These are phyloP conservation scores for Drosophila kepulauana DNA, from an alignment of 1,140 invertebrate genomes.

Conservation along the genomic window DNA sequence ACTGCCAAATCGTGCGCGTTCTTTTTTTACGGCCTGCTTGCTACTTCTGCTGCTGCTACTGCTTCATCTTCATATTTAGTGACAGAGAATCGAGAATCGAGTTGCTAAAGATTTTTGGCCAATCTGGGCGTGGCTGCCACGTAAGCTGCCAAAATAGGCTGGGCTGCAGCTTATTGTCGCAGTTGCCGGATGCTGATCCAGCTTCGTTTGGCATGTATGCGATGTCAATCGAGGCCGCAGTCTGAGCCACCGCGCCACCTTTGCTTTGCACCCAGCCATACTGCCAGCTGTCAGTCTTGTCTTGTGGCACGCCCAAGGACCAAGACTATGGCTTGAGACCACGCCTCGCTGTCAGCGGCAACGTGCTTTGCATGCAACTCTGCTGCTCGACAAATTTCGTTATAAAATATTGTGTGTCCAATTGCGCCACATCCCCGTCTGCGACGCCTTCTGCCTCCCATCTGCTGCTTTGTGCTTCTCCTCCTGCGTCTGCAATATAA, in stretches of 20 bases:
- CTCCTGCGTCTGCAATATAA: slow-evolving; percentile 70
- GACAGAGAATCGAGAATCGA: too few relatives aligned
- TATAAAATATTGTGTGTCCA: slow-evolving; percentile 66
- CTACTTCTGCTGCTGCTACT: background rate
- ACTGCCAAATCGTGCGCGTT: slow-evolving; percentile 45
- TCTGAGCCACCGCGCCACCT: background rate
- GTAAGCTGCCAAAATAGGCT: slow-evolving; percentile 58
- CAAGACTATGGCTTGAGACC: slow-evolving; percentile 2
- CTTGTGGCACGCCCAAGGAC: slow-evolving; percentile 35
- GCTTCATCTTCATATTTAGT: background rate
- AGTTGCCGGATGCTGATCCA: slow-evolving; percentile 45
- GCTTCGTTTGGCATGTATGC: slow-evolving; percentile 39
- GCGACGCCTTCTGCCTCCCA: background rate
- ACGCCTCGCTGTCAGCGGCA: slow-evolving; percentile 70
- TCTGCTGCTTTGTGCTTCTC: slow-evolving; percentile 23
- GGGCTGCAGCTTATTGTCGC: slow-evolving; percentile 65
- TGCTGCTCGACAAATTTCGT: slow-evolving; percentile 49
- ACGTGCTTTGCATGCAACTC: slow-evolving; percentile 73
- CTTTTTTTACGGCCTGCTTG: slow-evolving; percentile 13
- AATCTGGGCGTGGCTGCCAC: slow-evolving; percentile 51
- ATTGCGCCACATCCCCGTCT: slow-evolving; percentile 22
- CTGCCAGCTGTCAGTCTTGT: slow-evolving; percentile 40
- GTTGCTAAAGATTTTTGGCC: background rate
- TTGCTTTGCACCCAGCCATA: background rate
- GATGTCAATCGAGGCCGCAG: slow-evolving; percentile 27